These are phyloP conservation scores for Pseudochirops corinnae DNA, from an alignment of 2,797 vertebrate genomes.

Conservation along the genomic window DNA sequence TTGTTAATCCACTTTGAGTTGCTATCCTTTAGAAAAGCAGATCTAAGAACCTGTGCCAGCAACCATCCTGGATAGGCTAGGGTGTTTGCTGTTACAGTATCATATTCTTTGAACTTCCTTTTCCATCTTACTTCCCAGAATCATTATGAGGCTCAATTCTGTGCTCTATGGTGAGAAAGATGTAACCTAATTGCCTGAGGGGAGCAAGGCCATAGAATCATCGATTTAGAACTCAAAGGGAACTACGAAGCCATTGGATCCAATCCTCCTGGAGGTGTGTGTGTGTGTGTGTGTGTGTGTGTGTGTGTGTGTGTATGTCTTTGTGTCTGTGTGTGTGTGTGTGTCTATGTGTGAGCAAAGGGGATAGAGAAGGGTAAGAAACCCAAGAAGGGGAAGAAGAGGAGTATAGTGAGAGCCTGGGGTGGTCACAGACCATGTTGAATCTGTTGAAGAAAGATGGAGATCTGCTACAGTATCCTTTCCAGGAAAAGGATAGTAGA, in stretches of 20 bases:
- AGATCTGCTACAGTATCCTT: background rate
- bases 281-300: no score
- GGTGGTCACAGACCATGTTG: background rate
- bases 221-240: background rate
- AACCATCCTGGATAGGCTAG: no score
- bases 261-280: background rate
- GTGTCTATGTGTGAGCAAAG: no score
- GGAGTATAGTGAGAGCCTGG: background rate
- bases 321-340: no score
- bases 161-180: background rate
- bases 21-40: no score
- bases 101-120: background rate
- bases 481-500: background rate
- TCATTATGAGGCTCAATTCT: background rate
- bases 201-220: background rate
- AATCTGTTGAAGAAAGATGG: background rate
- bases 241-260: background rate
- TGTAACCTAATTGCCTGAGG: background rate
- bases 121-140: background rate
- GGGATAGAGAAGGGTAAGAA: background rate
- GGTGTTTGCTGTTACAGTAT: background rate
- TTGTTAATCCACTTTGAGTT: no score
- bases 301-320: no score
- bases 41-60: no score
- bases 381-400: background rate